phyloP scores from a whole-genome alignment of 2,113 vertebrate genomes.

The Siniperca knerii region DNA sequence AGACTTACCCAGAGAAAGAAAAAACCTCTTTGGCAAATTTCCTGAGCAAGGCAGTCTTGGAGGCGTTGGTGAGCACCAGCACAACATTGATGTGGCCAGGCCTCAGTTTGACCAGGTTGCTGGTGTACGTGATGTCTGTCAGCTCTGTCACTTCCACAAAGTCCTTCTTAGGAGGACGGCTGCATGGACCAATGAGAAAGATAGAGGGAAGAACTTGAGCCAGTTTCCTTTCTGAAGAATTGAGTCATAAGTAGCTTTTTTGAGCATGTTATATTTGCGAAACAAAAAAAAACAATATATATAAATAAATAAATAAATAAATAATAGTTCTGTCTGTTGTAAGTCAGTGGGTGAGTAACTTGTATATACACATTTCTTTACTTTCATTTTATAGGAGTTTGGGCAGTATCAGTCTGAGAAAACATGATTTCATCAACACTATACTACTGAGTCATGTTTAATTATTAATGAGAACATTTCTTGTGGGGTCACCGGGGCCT shows the following conservation, averaged over 20 bases:
- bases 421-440: background rate
- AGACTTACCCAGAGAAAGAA: conserved; percentile 90
- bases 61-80: conserved; percentile 90
- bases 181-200: conserved; percentile 33
- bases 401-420: background rate
- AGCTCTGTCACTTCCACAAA: conserved; percentile 96
- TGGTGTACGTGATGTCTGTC: conserved; percentile 93
- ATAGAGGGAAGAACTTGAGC: background rate
- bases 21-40: conserved; percentile 95
- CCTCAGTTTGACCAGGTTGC: conserved; percentile 92
- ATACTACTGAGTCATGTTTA: background rate
- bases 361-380: background rate
- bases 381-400: background rate
- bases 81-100: conserved; percentile 95
- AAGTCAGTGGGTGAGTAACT: too few relatives aligned
- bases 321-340: too few relatives aligned
- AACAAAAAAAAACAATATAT: too few relatives aligned
- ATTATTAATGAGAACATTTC: background rate
- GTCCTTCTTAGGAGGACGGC: conserved; percentile 91
- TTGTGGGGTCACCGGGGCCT: background rate
- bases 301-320: too few relatives aligned
- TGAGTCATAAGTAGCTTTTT: background rate
- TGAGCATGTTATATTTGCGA: background rate
- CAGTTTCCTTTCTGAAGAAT: background rate
- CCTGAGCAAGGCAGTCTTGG: conserved; percentile 90